Evolutionary conservation across 2,113 vertebrate genomes (phyloP), one percentile per base, ranked within the genome.

Genomic region (Neodontobutis hainanensis): DNA sequence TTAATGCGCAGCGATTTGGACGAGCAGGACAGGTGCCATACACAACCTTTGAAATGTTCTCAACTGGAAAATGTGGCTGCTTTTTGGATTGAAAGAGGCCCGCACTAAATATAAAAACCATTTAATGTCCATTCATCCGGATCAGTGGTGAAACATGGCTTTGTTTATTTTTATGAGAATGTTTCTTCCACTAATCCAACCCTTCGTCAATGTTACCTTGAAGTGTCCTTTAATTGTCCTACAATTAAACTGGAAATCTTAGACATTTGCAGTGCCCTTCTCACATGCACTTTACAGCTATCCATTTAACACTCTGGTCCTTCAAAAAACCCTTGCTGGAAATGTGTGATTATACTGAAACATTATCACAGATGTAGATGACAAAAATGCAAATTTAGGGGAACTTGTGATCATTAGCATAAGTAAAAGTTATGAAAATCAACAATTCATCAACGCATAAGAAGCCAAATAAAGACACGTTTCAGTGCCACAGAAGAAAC

Each of bases 1-100:
- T 80, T 87, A 71, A 89, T 77, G 77, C 68, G 68, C 73, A 68
- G 75, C 81, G 83, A 82, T 84, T 86, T 85, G 60, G 78, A 70
- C 8, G 35, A 68, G 74, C 67, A 38, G 70, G 84, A 91, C 90
- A 92, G 86, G 90, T 89, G 89, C 81, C 78, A 83, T 50, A 40
- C 55, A 19, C 60, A 57, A 47, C 64, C 86, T 90, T 87, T 92
- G 77, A 90, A 89, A 89, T 81, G 80, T 57, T 49, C 68, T 89
- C 78, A 68, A 75, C 76, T 85, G 84, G 87, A 89, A 92, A 92
- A 90, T 78, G 73, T 66, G 84, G 62, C 73, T 43, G 82, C 75
- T 80, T 85, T 82, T 71, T 60, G 84, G 81, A 77, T n/a, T 57
- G 76, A 74, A 73, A 70, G 80, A 80, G 70, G 48, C 68, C 60